Evolutionary conservation across 2,888 invertebrate genomes (phyloP), one percentile per base, ranked within the genome.

Genomic region (Phengaris arion): DNA sequence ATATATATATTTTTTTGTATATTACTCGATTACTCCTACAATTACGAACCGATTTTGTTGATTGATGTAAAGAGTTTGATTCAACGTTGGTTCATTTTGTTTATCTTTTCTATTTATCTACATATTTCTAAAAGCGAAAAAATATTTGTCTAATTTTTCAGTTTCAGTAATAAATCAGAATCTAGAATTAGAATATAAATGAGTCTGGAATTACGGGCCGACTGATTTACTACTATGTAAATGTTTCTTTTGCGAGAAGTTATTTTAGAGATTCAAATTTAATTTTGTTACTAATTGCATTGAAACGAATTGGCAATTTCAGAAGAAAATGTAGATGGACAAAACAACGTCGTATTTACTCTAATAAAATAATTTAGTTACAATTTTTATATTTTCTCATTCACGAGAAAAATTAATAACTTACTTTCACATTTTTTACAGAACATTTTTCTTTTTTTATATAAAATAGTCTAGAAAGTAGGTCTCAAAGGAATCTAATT

Each of bases 111-210:
- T 22, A 22, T 4, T 35, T 2, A 35, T 35, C 35, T 35, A 35
- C 4, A 35, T 35, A 3, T 35, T 3, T 35, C 35, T 35, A 35
- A 35, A 35, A 35, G 1, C 35, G 35, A 15, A 57, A 57, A 55
- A n/a, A 51, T 13, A 35, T 74, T 57, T 12, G 22, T 22, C 22
- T 22, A 22, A n/a, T 45, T 68, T 69, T 48, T 69, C 48, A 46
- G 69, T 48, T 15, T 69, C 48, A 15, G 48, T 4, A 48, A 69
- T 69, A 51, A 69, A 69, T 69, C 51, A 69, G 69, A 68, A 68
- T 68, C n/a, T 46, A 13, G 13, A n/a, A 68, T 46, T 46, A 68
- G 68, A 69, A 69, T 48, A 69, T 69, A 69, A 69, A 69, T 69
- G 46, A 48, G n/a, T 69, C 15, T 69, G 69, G 69, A 69, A 69